These are phyloP conservation scores for Galagoides demidoff DNA, from an alignment of 2,797 vertebrate species.

Conservation along the genomic window DNA sequence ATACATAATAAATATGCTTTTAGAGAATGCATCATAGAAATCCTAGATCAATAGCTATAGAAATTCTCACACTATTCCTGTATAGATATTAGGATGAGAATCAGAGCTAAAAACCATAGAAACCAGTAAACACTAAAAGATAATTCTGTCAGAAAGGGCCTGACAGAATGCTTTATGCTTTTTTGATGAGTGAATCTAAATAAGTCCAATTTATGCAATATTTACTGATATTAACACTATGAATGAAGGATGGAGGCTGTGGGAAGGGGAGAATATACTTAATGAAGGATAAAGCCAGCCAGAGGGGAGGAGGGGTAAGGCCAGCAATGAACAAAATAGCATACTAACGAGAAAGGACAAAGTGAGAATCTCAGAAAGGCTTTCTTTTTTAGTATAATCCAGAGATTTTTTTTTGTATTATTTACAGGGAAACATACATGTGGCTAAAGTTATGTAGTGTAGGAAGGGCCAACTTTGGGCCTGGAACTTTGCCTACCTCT, in stretches of 20 bases:
- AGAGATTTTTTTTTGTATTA: neutral
- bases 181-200: neutral
- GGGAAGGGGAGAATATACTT: neutral
- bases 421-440: neutral
- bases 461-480: neutral
- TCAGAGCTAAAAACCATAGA: neutral
- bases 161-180: neutral
- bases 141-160: neutral
- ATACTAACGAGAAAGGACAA: neutral
- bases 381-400: neutral
- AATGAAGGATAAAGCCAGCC: neutral
- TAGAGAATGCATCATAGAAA: neutral
- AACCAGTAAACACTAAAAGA: neutral
- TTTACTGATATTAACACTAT: neutral
- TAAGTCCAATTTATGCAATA: neutral
- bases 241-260: neutral
- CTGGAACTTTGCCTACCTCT: neutral
- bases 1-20: neutral
- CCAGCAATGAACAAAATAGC: neutral
- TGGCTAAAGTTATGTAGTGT: neutral
- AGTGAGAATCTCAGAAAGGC: neutral
- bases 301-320: neutral
- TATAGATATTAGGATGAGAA: neutral
- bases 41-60: neutral
- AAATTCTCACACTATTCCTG: neutral